phyloP scores from a whole-genome alignment of 2,888 invertebrate species.

The Limnephilus marmoratus region DNA sequence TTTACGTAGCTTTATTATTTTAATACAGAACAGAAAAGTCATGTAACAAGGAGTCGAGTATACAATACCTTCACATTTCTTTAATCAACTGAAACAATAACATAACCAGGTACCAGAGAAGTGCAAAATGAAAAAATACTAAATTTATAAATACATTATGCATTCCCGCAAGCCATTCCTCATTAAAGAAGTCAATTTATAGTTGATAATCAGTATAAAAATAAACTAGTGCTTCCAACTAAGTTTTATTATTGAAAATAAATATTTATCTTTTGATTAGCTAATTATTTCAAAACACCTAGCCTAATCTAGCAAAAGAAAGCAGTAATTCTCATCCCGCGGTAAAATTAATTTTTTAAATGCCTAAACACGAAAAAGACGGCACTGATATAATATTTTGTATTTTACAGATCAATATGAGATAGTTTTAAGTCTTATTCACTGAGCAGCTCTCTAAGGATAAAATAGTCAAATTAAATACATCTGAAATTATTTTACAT shows the following conservation, averaged over 20 bases:
- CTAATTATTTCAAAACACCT: background rate
- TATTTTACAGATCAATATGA: background rate
- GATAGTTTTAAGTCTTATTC: background rate
- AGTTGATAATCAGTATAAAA: slow-evolving; percentile 27
- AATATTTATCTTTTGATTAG: slow-evolving; percentile 2
- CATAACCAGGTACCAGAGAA: background rate
- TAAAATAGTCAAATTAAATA: background rate
- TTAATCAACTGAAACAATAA: background rate
- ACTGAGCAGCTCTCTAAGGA: background rate
- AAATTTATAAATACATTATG: slow-evolving; percentile 2
- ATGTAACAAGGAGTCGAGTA: background rate
- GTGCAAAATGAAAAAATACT: background rate
- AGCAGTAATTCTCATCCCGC: background rate
- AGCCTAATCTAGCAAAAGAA: background rate
- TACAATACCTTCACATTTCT: background rate
- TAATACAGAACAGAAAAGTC: background rate
- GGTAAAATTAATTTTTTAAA: background rate
- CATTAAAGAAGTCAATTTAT: background rate
- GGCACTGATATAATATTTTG: background rate
- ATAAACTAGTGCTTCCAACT: slow-evolving; percentile 30
- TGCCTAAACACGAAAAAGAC: background rate
- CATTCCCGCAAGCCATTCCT: background rate
- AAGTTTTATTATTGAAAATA: slow-evolving; percentile 11
- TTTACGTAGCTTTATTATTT: background rate
- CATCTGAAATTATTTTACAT: background rate